Percentiles rank a stretch among this genome's conserved stretches.
phyloP scores from a whole-genome alignment of 2,888 invertebrate species.

The Tupiocoris notatus region DNA sequence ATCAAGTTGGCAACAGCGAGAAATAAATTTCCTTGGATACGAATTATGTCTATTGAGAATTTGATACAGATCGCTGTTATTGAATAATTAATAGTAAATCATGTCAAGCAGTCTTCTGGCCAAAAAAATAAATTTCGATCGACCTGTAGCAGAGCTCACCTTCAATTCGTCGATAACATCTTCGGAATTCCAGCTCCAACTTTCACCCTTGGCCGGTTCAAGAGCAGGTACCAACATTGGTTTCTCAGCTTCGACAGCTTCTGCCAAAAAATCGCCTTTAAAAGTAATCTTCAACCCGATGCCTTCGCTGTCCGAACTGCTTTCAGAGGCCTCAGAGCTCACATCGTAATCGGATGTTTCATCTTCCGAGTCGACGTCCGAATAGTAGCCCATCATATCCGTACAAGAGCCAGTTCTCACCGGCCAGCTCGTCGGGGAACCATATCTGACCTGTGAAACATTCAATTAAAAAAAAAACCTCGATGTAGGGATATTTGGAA shows the following conservation, averaged over 20 bases:
- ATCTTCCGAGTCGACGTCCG: slow-evolving; percentile 56
- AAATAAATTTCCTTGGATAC: no score
- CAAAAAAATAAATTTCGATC: neutral
- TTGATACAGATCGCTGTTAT: no score
- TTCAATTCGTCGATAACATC: slow-evolving; percentile 44
- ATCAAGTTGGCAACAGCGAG: no score
- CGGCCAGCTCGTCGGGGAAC: slow-evolving; percentile 59
- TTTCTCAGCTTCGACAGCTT: slow-evolving; percentile 66
- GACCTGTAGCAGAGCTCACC: no score
- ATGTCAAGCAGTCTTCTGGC: no score
- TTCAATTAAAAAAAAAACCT: no score
- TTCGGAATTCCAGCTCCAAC: slow-evolving; percentile 48
- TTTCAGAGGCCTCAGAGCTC: slow-evolving; percentile 49
- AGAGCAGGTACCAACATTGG: slow-evolving; percentile 17
- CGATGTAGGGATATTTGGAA: no score
- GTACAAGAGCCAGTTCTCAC: slow-evolving; percentile 50
- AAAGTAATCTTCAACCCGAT: slow-evolving; percentile 45
- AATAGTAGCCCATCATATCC: slow-evolving; percentile 58
- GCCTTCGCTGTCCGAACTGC: slow-evolving; percentile 47
- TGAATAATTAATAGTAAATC: no score
- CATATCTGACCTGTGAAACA: slow-evolving; percentile 56
- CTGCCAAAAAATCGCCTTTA: slow-evolving; percentile 75
- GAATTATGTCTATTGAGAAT: no score
- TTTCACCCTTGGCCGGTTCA: slow-evolving; percentile 28
- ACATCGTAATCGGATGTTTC: slow-evolving; percentile 53